Base-by-base conservation (phyloP, 2,888 invertebrate species). In the Hesperia comma region DNA sequence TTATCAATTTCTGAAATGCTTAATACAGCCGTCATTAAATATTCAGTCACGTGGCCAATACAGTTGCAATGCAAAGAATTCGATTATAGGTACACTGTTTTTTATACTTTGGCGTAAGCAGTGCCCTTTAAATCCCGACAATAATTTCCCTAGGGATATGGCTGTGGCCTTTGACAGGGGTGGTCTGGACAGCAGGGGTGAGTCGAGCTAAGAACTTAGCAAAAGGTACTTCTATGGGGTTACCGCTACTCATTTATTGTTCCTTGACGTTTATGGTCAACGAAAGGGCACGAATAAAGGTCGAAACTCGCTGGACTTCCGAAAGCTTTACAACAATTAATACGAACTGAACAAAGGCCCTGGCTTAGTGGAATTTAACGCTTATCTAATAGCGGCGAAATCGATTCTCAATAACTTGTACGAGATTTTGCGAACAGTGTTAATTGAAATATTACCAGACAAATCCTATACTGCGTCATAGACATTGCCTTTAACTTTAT, bases 81-180 rank as follows among this genome's bases (percentile, higher is more conserved):
- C 81, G 83, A 87, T 87, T 87, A 86, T 82, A 86, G 84, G 82
- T 85, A 85, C 83, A 84, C 81, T 82, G 83, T 86, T 88, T 90
- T 91, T 91, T 90, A 82, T 89, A 84, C 82, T 82, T 90, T 80
- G 77, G 79, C 86, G 86, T 85, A 87, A 89, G 89, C 86, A 86
- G 82, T 90, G 90, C 92, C 93, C 93, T 93, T 92, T 92, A 93
- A 93, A 93, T 90, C 92, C 92, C 88, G 88, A 90, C 92, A 89
- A 92, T 93, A 91, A 93, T 93, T 93, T 93, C 93, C 93, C 93
- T 72, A 62, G 93, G 85, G 93, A 84, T 79, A 79, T 75, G 77
- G 80, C 84, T 75, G 81, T 90, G 87, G 87, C 88, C 88, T 90
- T 90, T 90, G 90, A 87, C 88, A 84, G 89, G 91, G 92, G 91